Evolutionary conservation across 2,113 vertebrate species (phyloP), one percentile per base, ranked within the genome.

Genomic region (Petromus typicus): DNA sequence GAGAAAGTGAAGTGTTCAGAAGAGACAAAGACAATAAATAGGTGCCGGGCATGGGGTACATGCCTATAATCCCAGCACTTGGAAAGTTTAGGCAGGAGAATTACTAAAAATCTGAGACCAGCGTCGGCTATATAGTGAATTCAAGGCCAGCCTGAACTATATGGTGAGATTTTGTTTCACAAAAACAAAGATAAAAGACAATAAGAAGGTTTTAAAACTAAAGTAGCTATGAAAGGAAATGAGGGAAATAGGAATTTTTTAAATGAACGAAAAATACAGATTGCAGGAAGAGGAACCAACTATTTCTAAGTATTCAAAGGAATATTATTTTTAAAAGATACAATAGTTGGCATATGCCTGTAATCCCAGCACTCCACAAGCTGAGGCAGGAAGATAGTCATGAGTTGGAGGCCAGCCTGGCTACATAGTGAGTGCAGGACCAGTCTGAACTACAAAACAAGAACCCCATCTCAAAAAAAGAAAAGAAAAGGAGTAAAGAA

Each of bases 281-380:
- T 43, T 30, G 5, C 45, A 8, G 23, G 0, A 16, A 45, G 45
- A 71, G 9, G 30, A 45, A 78, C 5, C 32, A 85, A 43, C 32
- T 23, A 56, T 69, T 86, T 81, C 80, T 40, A 93, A 79, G 43
- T 91, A 87, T 84, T 84, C 79, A 51, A 51, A 86, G 11, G 23
- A 59, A 51, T 43, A 54, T 61, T 23, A 9, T 32, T 16, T n/a
- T 56, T 23, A 92, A 80, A 25, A 89, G 48, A 51, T 7, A 5
- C 48, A 51, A 51, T 10, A 51, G 48, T 5, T 51, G 48, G 48
- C 48, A 10, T 10, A 51, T 51, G 48, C 10, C 48, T 51, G 48
- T 51, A 51, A 51, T 51, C 10, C 48, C 48, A 51, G 48, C 48
- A 5, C 48, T 51, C 48, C 48, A 51, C 6, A 51, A 51, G 48